Percentiles rank a stretch among this genome's conserved stretches.
phyloP scores from a whole-genome alignment of 2,888 invertebrate species.

The Lissonota sp. region DNA sequence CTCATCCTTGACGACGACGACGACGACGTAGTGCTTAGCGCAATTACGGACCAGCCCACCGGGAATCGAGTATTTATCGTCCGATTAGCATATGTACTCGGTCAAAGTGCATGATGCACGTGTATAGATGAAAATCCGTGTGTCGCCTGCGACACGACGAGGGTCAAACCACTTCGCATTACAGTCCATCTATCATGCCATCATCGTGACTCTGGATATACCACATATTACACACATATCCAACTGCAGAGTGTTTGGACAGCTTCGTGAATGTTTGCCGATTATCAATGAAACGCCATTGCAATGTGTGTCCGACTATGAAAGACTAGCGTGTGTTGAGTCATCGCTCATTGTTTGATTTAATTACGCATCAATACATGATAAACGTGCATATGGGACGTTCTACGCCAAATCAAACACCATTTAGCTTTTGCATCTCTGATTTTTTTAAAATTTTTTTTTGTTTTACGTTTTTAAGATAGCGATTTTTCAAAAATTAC shows the following conservation, averaged over 20 bases:
- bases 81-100: slow-evolving; percentile 55
- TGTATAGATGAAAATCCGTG: slow-evolving; percentile 14
- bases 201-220: neutral
- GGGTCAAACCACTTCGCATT: slow-evolving; percentile 49
- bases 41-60: neutral
- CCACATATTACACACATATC: neutral
- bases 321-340: slow-evolving; percentile 5
- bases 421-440: too few relatives aligned
- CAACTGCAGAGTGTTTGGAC: neutral
- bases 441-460: too few relatives aligned
- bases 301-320: slow-evolving; percentile 1
- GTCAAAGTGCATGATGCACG: slow-evolving; percentile 48
- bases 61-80: slow-evolving; percentile 46
- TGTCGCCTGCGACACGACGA: slow-evolving; percentile 12
- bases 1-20: too few relatives aligned
- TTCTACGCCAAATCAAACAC: too few relatives aligned
- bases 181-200: slow-evolving; percentile 10
- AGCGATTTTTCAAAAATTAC: too few relatives aligned
- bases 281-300: slow-evolving; percentile 38
- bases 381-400: neutral
- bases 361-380: slow-evolving; percentile 16
- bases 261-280: slow-evolving; percentile 11
- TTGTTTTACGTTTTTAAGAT: too few relatives aligned
- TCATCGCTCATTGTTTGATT: slow-evolving; percentile 41
- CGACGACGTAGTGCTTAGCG: too few relatives aligned